phyloP scores from a whole-genome alignment of 2,888 invertebrate species.

The Altica lythri region DNA sequence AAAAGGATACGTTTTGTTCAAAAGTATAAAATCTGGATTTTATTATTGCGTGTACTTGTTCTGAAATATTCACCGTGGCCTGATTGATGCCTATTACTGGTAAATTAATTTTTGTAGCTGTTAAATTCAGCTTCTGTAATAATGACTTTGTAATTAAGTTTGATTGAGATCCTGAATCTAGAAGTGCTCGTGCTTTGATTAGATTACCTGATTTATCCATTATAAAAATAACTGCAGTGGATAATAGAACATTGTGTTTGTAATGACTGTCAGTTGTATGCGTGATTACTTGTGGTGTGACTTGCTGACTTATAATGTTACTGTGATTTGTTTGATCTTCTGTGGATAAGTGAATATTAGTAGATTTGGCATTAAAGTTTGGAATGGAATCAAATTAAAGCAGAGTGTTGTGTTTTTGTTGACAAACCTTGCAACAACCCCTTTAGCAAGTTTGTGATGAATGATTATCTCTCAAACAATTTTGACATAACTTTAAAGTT shows the following conservation, averaged over 20 bases:
- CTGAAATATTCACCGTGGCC: conserved; percentile 2
- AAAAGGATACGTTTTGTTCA: conserved; percentile 10
- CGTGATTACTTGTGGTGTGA: no score
- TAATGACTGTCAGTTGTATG: not conserved
- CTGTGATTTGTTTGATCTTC: not conserved
- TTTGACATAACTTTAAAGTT: not conserved
- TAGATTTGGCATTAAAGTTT: not conserved
- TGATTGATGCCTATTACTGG: conserved; percentile 24
- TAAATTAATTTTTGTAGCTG: conserved; percentile 12
- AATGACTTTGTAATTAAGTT: conserved; percentile 17
- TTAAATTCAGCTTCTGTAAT: conserved; percentile 4
- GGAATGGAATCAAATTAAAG: not conserved
- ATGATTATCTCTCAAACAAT: not conserved
- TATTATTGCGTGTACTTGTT: conserved; percentile 4
- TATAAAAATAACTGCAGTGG: not conserved
- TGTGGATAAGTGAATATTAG: not conserved
- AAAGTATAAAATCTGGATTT: conserved; percentile 1
- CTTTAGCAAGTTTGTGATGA: not conserved
- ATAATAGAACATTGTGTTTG: conserved; percentile 1
- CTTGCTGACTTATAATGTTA: no score
- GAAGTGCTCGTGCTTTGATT: not conserved
- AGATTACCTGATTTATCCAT: not conserved
- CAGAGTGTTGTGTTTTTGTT: conserved; percentile 1
- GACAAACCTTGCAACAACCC: not conserved
- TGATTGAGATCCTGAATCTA: conserved; percentile 2